Evolutionary conservation across 2,113 vertebrate genomes (phyloP).

Genomic region (Acrocephalus kingi): DNA sequence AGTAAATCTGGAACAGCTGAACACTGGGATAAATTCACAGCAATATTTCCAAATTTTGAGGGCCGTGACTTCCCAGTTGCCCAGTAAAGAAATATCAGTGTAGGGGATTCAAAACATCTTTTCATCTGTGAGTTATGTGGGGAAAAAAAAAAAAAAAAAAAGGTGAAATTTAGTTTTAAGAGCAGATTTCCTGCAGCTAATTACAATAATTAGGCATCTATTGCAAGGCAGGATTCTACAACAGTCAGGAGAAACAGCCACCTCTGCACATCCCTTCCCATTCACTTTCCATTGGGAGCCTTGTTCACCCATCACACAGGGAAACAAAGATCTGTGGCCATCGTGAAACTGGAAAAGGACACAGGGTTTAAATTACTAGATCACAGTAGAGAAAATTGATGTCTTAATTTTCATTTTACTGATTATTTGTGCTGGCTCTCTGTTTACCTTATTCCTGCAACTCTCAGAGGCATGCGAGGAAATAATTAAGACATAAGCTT

Average conservation of each 20-base stretch:
- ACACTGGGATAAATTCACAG: not conserved
- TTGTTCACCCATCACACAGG: not conserved
- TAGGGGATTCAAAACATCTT: not conserved
- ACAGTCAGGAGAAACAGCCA: not conserved
- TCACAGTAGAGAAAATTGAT: not conserved
- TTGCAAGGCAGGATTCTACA: not conserved
- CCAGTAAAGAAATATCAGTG: not conserved
- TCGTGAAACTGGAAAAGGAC: not conserved
- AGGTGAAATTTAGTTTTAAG: not conserved
- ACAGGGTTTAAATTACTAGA: not conserved
- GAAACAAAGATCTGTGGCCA: not conserved
- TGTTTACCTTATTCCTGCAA: not conserved
- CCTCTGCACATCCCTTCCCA: not conserved
- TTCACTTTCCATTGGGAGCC: not conserved
- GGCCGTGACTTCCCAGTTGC: not conserved
- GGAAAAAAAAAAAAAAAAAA: too few relatives aligned
- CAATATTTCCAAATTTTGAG: conserved; percentile 6
- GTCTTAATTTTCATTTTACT: conserved; percentile 15
- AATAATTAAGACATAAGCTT: conserved; percentile 42
- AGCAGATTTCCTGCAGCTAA: not conserved
- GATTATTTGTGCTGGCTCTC: not conserved
- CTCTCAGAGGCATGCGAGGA: not conserved
- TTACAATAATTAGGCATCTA: not conserved
- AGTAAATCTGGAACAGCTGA: conserved; percentile 49
- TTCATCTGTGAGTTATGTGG: not conserved